These are phyloP conservation scores for Tragopan temminckii DNA, from an alignment of 2,797 vertebrate species.

Conservation along the genomic window DNA sequence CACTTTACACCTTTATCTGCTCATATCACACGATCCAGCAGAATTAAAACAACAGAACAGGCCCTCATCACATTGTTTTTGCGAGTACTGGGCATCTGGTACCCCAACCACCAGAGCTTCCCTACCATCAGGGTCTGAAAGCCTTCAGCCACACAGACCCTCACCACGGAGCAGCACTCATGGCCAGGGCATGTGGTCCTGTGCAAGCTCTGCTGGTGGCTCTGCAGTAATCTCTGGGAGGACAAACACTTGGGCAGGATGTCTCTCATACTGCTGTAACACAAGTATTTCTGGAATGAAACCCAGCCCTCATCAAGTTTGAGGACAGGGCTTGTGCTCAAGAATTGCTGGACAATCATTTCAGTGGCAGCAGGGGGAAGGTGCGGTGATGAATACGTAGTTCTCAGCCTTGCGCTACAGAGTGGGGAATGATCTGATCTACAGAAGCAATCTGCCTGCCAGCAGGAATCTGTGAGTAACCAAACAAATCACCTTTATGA, in stretches of 20 bases:
- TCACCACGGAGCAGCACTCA: rapidly evolving
- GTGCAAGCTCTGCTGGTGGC: not conserved
- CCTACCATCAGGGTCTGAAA: not conserved
- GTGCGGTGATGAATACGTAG: not conserved
- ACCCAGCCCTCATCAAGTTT: not conserved
- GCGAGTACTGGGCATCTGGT: not conserved
- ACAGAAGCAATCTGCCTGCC: not conserved
- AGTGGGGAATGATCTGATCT: not conserved
- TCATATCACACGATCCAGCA: rapidly evolving
- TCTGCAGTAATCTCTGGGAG: not conserved
- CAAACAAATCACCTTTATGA: not conserved
- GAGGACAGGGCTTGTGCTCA: not conserved
- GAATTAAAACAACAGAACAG: not conserved
- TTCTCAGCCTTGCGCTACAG: not conserved
- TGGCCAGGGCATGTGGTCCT: rapidly evolving
- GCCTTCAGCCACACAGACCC: not conserved
- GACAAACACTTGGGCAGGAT: not conserved
- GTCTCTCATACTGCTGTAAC: not conserved
- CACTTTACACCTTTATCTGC: not conserved
- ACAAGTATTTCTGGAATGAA: not conserved
- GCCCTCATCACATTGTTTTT: not conserved
- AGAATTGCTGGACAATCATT: not conserved
- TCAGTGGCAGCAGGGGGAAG: not conserved
- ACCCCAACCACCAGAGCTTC: not conserved
- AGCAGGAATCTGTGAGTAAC: not conserved